phyloP scores from a whole-genome alignment of 2,797 vertebrate genomes.

The Hybognathus amarus region DNA sequence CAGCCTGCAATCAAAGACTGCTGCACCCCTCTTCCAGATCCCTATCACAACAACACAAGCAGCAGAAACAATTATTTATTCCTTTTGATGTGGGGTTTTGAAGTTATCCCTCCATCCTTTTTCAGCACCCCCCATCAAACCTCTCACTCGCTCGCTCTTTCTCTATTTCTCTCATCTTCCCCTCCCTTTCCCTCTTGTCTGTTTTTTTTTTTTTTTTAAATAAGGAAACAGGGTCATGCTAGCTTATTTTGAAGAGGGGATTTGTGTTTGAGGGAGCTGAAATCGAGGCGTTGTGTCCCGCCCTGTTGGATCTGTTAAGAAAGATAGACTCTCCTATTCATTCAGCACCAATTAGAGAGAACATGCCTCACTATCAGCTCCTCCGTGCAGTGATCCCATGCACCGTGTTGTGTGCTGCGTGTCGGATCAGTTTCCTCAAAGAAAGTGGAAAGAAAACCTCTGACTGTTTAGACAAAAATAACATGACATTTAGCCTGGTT shows the following conservation, averaged over 20 bases:
- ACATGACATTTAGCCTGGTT: no score
- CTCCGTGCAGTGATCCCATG: constrained; percentile 15
- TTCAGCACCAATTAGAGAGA: constrained; percentile 47
- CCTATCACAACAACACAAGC: constrained; percentile 98
- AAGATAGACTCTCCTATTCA: constrained; percentile 48
- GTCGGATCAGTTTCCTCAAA: constrained; percentile 25
- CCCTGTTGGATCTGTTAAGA: constrained; percentile 38
- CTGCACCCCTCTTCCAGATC: constrained; percentile 97
- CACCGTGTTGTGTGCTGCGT: constrained; percentile 3
- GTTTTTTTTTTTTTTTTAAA: constrained; percentile 77
- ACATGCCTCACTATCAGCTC: constrained; percentile 33
- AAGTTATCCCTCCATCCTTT: constrained; percentile 80
- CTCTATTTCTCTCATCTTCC: constrained; percentile 63
- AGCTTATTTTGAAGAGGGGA: constrained; percentile 64
- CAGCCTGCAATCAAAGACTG: constrained; percentile 95
- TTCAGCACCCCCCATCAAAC: constrained; percentile 55
- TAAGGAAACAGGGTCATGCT: constrained; percentile 90
- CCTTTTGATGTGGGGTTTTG: constrained; percentile 96
- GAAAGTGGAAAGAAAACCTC: constrained; percentile 27
- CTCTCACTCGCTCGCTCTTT: constrained; percentile 43
- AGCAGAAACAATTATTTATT: constrained; percentile 99
- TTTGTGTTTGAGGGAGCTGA: constrained; percentile 69
- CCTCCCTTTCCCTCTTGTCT: constrained; percentile 38
- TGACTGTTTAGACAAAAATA: constrained; percentile 23
- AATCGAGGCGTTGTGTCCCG: constrained; percentile 58